Conservation (phyloP, 1,140 invertebrate genomes). For the Brachionus rotundiformis region DNA sequence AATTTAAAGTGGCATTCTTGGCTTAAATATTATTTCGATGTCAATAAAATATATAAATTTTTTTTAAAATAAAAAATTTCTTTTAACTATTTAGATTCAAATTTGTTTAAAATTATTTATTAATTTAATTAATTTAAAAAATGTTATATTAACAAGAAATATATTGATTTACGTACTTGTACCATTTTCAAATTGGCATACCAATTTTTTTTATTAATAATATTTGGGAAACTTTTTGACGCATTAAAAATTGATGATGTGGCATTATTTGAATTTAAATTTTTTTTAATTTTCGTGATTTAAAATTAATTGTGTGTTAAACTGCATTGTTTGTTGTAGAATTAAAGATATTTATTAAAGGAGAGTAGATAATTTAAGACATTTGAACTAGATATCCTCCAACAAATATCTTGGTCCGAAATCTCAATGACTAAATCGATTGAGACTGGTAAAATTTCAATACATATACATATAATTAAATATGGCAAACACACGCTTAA, state of each 20-base stretch:
- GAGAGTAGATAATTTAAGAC: background rate
- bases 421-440: background rate
- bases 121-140: too few species aligned
- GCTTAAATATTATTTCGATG: background rate
- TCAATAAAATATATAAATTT: background rate
- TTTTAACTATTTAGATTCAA: too few species aligned
- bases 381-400: constrained; percentile 6
- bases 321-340: background rate
- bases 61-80: too few species aligned
- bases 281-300: too few species aligned
- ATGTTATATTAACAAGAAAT: too few species aligned
- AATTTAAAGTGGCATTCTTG: background rate
- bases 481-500: constrained; percentile 4
- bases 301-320: too few species aligned
- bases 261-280: background rate
- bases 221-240: background rate
- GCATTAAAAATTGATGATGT: background rate
- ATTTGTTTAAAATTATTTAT: too few species aligned
- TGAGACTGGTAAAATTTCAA: background rate
- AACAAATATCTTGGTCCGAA: background rate
- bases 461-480: background rate
- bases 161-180: too few species aligned
- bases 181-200: too few species aligned
- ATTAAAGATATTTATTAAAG: constrained; percentile 30
- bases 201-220: too few species aligned